Evolutionary conservation across 2,113 vertebrate genomes (phyloP).

Genomic region (Clupea harengus): DNA sequence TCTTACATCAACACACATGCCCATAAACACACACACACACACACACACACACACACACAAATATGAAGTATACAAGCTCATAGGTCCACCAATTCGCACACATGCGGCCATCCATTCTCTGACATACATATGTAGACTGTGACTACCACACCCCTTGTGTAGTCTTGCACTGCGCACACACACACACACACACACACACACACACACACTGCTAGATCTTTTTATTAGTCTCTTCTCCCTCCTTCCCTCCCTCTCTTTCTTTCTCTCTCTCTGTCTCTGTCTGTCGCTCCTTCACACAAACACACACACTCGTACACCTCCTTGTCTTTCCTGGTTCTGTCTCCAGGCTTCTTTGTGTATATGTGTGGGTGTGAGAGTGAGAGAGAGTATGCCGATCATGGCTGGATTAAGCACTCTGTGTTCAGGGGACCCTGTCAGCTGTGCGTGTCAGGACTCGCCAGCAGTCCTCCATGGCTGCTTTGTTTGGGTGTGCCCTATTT

Average conservation of each 20-base stretch:
- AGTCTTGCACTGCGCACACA: no score
- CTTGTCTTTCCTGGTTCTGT: no score
- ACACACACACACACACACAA: conserved; percentile 21
- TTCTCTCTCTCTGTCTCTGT: no score
- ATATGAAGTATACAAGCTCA: not conserved
- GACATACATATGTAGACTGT: not conserved
- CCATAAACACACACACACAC: conserved; percentile 35
- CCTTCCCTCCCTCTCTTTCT: not conserved
- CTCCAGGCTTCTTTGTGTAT: no score
- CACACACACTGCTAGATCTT: not conserved
- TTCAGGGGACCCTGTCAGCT: conserved; percentile 1
- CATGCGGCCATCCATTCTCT: not conserved
- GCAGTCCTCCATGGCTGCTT: not conserved
- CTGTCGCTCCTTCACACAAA: no score
- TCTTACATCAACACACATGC: conserved; percentile 37
- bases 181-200: not conserved
- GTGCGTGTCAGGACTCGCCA: conserved; percentile 12
- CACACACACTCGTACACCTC: not conserved
- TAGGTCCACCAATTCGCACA: no score
- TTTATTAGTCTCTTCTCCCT: not conserved
- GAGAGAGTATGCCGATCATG: not conserved
- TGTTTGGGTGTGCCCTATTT: conserved; percentile 15
- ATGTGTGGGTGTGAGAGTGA: not conserved
- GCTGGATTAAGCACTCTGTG: not conserved
- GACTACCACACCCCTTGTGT: not conserved